These are phyloP conservation scores for Apamea crenata DNA, from an alignment of 2,888 invertebrate genomes.

Conservation along the genomic window DNA sequence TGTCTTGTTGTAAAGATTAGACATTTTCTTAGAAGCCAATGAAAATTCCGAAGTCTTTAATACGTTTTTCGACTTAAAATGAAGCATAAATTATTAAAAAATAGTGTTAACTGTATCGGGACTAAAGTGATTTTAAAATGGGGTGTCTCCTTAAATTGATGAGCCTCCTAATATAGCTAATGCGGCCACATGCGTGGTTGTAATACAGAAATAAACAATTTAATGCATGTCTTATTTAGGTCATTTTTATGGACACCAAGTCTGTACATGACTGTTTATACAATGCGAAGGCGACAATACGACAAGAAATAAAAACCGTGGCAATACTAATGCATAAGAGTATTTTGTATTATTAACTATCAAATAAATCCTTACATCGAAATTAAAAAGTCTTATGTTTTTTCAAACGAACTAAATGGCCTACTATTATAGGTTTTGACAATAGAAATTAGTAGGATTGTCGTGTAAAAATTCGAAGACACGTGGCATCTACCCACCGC, in stretches of 20 bases:
- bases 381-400: too few relatives aligned
- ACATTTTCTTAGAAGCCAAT: slow-evolving; percentile 81
- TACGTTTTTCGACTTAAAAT: slow-evolving; percentile 71
- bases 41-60: slow-evolving; percentile 79
- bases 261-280: neutral
- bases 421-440: too few relatives aligned
- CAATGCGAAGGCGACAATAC: too few relatives aligned
- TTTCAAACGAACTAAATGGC: too few relatives aligned
- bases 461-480: too few relatives aligned
- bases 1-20: slow-evolving; percentile 83
- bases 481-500: too few relatives aligned
- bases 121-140: slow-evolving; percentile 60
- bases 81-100: slow-evolving; percentile 74
- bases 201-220: slow-evolving; percentile 48
- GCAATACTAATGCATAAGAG: too few relatives aligned
- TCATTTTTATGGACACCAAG: slow-evolving; percentile 25
- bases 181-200: slow-evolving; percentile 50
- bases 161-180: slow-evolving; percentile 56
- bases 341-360: too few relatives aligned
- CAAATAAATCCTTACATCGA: too few relatives aligned
- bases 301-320: too few relatives aligned
- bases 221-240: slow-evolving; percentile 33
- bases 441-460: too few relatives aligned
- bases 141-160: slow-evolving; percentile 60
- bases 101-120: slow-evolving; percentile 60